Evolutionary conservation across 2,113 vertebrate genomes (phyloP).

Genomic region (Penelope pileata): DNA sequence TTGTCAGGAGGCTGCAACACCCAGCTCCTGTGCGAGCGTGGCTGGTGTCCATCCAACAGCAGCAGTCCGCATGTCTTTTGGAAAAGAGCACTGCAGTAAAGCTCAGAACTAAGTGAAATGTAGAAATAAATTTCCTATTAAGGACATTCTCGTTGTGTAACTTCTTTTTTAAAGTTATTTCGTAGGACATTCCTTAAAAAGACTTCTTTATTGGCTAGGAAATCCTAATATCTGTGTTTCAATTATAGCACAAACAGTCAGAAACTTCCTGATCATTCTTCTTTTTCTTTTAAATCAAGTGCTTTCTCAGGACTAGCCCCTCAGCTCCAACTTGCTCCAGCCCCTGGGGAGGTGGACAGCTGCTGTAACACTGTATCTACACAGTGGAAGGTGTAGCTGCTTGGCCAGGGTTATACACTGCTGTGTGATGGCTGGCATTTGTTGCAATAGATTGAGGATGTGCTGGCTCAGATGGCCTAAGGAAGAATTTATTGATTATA

Average conservation of each 20-base stretch:
- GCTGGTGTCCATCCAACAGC: neutral
- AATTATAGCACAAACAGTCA: neutral
- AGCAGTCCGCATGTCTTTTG: neutral
- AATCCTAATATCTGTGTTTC: neutral
- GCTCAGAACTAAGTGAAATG: neutral
- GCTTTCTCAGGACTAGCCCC: neutral
- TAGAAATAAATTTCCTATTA: neutral
- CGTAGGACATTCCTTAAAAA: neutral
- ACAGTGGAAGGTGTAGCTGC: neutral
- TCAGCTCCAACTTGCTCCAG: neutral
- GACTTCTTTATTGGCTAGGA: neutral
- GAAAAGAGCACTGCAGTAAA: neutral
- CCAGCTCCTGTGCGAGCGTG: neutral
- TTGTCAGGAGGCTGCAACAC: neutral
- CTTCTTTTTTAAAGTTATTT: neutral
- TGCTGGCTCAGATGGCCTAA: neutral
- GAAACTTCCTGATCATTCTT: neutral
- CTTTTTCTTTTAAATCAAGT: neutral
- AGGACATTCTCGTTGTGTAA: neutral
- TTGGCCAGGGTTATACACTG: neutral
- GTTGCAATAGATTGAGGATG: neutral
- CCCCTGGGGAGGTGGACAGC: neutral
- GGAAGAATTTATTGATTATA: neutral
- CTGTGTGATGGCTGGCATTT: neutral
- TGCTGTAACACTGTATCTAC: neutral